phyloP scores from a whole-genome alignment of 92 coral and sea anemone species.

The Epizoanthus fatuus region DNA sequence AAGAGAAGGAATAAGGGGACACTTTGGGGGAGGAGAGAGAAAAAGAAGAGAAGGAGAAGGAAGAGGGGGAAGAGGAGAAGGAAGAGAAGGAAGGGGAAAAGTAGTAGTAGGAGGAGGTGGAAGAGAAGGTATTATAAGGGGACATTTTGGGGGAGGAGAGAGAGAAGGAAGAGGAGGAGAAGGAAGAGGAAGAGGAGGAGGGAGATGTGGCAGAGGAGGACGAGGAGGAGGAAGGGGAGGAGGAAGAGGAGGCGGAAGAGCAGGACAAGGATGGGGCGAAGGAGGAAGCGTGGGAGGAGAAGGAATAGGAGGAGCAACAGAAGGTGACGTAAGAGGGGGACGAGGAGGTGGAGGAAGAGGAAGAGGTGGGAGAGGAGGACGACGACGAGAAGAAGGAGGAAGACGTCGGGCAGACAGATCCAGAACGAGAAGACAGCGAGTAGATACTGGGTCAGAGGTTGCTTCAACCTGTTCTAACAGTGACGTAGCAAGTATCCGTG shows the following conservation, averaged over 20 bases:
- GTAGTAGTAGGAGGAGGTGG: not conserved
- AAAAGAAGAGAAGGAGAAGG: too few relatives aligned
- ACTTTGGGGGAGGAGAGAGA: too few relatives aligned
- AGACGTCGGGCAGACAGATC: not conserved
- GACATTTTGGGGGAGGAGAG: not conserved
- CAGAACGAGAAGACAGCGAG: not conserved
- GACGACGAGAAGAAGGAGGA: not conserved
- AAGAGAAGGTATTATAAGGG: not conserved
- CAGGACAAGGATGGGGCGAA: not conserved
- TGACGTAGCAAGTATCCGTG: conserved; percentile 8
- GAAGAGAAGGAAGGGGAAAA: not conserved
- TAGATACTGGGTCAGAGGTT: conserved; percentile 1
- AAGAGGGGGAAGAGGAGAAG: not conserved
- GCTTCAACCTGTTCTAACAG: conserved; percentile 12
- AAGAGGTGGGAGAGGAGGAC: not conserved
- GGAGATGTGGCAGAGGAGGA: not conserved
- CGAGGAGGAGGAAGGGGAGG: not conserved
- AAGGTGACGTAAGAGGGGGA: not conserved
- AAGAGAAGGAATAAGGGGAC: not conserved
- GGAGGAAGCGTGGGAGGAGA: not conserved
- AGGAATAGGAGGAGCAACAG: not conserved
- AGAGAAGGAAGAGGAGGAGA: not conserved
- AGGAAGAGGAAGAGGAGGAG: not conserved
- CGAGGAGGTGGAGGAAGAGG: not conserved
- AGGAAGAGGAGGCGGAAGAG: not conserved